Conservation (phyloP, 1,140 invertebrate species). For the Bombus terrestris region DNA sequence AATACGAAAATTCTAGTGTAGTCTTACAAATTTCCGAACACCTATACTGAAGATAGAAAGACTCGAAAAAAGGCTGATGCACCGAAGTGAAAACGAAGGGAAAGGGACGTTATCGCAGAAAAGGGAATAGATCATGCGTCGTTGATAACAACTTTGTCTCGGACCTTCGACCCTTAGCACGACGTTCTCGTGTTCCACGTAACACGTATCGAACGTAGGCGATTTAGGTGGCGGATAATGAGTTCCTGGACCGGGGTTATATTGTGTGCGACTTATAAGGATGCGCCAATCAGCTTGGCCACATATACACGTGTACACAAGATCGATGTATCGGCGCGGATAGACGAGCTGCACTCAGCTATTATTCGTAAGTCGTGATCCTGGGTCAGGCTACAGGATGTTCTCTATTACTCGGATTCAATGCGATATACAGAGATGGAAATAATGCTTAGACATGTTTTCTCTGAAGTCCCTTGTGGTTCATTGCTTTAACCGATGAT, state of each 20-base stretch:
- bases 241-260: constrained; percentile 56
- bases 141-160: constrained; percentile 51
- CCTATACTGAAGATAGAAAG: background rate
- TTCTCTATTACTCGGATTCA: constrained; percentile 54
- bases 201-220: constrained; percentile 57
- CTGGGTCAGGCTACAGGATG: constrained; percentile 52
- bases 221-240: constrained; percentile 61
- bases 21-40: background rate
- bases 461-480: constrained; percentile 5
- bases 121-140: constrained; percentile 12
- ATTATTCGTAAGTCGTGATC: constrained; percentile 69
- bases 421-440: constrained; percentile 53
- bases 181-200: constrained; percentile 29
- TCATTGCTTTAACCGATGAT: constrained; percentile 29
- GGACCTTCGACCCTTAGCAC: constrained; percentile 54
- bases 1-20: constrained; percentile 23
- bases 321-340: constrained; percentile 62
- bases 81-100: background rate
- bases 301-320: constrained; percentile 2
- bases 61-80: too few relatives aligned
- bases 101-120: background rate
- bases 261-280: constrained; percentile 64
- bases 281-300: constrained; percentile 52
- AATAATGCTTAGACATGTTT: constrained; percentile 40
- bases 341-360: constrained; percentile 51